A percentile compares a stretch with the other conserved stretches of the same genome.
Evolutionary conservation across 2,797 vertebrate species (phyloP).

Genomic region (Echiichthys vipera): DNA sequence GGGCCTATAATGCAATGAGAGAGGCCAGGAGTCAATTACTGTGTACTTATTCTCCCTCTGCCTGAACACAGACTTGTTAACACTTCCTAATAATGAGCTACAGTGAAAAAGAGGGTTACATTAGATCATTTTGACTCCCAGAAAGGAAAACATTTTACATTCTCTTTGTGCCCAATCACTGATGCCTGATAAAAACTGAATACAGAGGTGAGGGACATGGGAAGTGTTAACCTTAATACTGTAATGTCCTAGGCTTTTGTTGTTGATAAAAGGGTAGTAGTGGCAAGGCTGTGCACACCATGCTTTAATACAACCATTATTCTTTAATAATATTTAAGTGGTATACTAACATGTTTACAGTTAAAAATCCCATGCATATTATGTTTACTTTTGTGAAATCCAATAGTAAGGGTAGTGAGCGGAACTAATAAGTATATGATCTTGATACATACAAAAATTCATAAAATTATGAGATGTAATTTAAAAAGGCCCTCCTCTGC

Average conservation of each 20-base stretch:
- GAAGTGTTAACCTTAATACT: slow-evolving; percentile 32
- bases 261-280: slow-evolving; percentile 25
- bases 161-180: slow-evolving; percentile 31
- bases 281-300: slow-evolving; percentile 9
- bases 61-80: slow-evolving; percentile 77
- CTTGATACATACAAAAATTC: neutral
- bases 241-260: slow-evolving; percentile 35
- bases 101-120: slow-evolving; percentile 56
- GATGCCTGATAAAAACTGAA: slow-evolving; percentile 31
- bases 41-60: slow-evolving; percentile 76
- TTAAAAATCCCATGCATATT: neutral
- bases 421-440: neutral
- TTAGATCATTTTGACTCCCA: slow-evolving; percentile 53
- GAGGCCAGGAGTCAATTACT: slow-evolving; percentile 82
- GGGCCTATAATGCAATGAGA: slow-evolving; percentile 71
- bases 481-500: neutral
- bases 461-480: neutral
- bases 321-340: slow-evolving; percentile 5
- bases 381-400: slow-evolving; percentile 11
- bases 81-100: slow-evolving; percentile 76
- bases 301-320: slow-evolving; percentile 6
- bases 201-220: slow-evolving; percentile 42
- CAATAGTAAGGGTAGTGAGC: neutral
- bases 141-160: slow-evolving; percentile 61
- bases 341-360: neutral